Evolutionary conservation across 2,113 vertebrate species (phyloP), one percentile per base, ranked within the genome.

Genomic region (Picathartes gymnocephalus): DNA sequence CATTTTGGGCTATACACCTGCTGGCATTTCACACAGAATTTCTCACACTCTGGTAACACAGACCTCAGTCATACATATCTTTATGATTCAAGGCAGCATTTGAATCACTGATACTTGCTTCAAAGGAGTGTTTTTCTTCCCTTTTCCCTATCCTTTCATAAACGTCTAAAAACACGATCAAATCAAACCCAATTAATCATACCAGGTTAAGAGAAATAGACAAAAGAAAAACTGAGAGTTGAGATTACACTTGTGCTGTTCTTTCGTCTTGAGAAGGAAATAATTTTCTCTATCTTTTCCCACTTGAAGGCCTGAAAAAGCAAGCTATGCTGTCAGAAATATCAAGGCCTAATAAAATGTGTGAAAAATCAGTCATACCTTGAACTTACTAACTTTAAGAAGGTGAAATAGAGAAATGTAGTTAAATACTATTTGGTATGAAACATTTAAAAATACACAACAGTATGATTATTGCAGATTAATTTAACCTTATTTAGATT

Each of bases 261-360:
- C 70, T 86, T 92, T 87, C 81, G 60, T 91, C 74, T 80, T 35
- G 48, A 82, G 39, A 72, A 84, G 72, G 57, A 96, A 96, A 94
- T 53, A 92, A 71, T 88, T 88, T 85, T 89, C 28, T 85, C n/a
- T 57, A 13, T 85, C 21, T 90, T 53, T 80, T 85, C 76, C 65
- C 30, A 47, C 60, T 77, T 70, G 31, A 96, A 92, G 51, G 58
- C 50, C 64, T 93, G 54, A 48, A 88, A 84, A 82, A 85, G 70
- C 80, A 92, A 90, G 47, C 72, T 66, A 9, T 23, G n/a, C 60
- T 70, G 74, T 77, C 54, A 79, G 72, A 83, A 90, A 77, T 47
- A 95, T 60, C 85, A 90, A 85, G 80, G 66, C 22, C 60, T 81
- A 73, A 73, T 31, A 81, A 90, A 95, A 87, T 11, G 39, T 56